Conservation (phyloP, 2,888 invertebrate species). For the Troglohyphantes excavatus region DNA sequence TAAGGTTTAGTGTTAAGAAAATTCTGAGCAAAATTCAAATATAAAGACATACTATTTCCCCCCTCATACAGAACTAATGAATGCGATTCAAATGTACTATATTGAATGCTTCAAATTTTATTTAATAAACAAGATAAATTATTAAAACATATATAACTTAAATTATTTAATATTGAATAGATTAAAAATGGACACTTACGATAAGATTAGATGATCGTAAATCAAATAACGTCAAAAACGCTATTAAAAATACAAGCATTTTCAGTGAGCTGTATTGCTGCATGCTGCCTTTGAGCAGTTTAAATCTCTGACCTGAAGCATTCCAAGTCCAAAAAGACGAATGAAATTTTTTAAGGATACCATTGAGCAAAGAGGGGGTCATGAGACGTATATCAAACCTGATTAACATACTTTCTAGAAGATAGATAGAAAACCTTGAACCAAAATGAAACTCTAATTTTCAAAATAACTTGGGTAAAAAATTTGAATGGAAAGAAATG, state of each 20-base stretch:
- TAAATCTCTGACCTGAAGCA: not conserved
- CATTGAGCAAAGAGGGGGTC: not conserved
- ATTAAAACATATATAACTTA: no score
- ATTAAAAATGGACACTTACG: not conserved
- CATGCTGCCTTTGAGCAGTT: not conserved
- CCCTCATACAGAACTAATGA: no score
- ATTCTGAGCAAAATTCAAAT: no score
- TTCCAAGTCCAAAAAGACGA: not conserved
- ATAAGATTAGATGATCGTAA: not conserved
- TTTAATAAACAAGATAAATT: no score
- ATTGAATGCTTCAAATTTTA: no score
- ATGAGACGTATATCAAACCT: not conserved
- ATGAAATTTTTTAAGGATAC: not conserved
- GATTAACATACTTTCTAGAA: constrained; percentile 1
- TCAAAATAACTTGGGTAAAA: not conserved
- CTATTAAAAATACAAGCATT: not conserved
- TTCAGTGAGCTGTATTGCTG: not conserved
- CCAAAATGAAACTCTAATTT: not conserved
- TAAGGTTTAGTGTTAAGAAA: no score
- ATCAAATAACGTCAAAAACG: not conserved
- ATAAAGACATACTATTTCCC: no score
- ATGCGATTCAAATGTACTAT: no score
- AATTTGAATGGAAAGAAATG: not conserved
- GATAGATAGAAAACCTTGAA: not conserved
- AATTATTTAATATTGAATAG: no score